Percentiles rank a stretch among this genome's conserved stretches.
Evolutionary conservation across 2,113 vertebrate genomes (phyloP).

Genomic region (Rattus rattus): DNA sequence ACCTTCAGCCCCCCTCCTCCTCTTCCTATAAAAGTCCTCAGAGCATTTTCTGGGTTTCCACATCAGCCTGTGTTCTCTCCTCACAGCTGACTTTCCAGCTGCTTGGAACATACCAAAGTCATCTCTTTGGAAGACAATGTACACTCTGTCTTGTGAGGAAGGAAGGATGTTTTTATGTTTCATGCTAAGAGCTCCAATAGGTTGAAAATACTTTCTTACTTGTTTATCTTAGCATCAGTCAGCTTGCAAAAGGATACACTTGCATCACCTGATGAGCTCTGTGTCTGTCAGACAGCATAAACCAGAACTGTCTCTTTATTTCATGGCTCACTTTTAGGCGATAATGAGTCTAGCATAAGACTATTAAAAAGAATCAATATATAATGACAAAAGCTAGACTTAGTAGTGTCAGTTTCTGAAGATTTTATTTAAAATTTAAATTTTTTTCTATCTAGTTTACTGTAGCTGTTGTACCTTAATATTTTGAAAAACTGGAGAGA

Average conservation of each 20-base stretch:
- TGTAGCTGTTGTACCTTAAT: background rate
- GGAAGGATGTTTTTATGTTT: background rate
- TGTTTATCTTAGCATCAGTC: constrained; percentile 11
- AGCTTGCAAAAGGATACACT: background rate
- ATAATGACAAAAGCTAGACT: background rate
- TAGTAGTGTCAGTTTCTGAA: background rate
- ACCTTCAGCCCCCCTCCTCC: background rate
- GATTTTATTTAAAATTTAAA: background rate
- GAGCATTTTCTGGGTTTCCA: constrained; percentile 9
- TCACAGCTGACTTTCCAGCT: constrained; percentile 61
- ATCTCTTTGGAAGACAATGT: constrained; percentile 54
- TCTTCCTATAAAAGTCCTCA: background rate
- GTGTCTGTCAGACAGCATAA: background rate
- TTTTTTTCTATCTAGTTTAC: background rate
- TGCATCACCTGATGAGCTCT: background rate
- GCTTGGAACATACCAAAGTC: constrained; percentile 1
- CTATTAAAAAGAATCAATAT: background rate
- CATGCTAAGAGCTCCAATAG: background rate
- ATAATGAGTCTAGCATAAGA: background rate
- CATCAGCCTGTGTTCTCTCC: background rate
- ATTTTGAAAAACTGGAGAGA: constrained; percentile 42
- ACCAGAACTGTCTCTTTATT: background rate
- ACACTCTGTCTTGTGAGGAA: constrained; percentile 16
- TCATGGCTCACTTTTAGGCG: background rate
- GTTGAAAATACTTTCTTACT: constrained; percentile 42